A percentile compares a stretch with the other conserved stretches of the same genome.
phyloP scores from a whole-genome alignment of 2,888 invertebrate genomes.

The Drosophila maculinotata region DNA sequence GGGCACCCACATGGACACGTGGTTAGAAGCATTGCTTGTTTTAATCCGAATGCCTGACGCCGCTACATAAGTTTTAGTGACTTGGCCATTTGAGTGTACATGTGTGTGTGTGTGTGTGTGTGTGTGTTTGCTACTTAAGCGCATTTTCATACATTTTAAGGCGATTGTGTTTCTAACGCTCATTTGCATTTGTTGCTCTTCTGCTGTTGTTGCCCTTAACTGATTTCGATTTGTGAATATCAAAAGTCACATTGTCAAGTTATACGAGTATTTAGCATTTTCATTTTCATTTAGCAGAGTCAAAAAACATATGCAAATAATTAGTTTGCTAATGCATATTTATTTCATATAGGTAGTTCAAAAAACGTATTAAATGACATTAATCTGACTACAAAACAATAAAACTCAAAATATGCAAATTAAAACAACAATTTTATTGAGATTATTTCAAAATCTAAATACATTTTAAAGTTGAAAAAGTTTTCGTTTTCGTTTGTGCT shows the following conservation, averaged over 20 bases:
- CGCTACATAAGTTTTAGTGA: background rate
- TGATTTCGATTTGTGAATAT: background rate
- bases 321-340: constrained; percentile 29
- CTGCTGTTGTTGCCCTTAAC: background rate
- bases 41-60: constrained; percentile 39
- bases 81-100: no score
- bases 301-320: background rate
- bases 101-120: constrained; percentile 5
- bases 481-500: constrained; percentile 12
- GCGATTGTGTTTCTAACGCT: constrained; percentile 57
- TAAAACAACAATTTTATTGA: constrained; percentile 11
- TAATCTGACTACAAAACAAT: constrained; percentile 20
- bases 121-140: constrained; percentile 42
- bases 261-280: background rate
- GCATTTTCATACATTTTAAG: constrained; percentile 62
- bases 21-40: constrained; percentile 56
- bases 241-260: background rate
- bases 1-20: constrained; percentile 53
- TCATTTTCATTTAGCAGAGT: no score
- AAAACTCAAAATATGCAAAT: constrained; percentile 15
- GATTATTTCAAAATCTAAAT: constrained; percentile 7
- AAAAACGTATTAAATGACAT: constrained; percentile 34
- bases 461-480: background rate
- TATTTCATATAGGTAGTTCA: constrained; percentile 45
- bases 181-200: constrained; percentile 55